phyloP scores from a whole-genome alignment of 2,888 invertebrate genomes.

The Hirtodrosophila cameraria region DNA sequence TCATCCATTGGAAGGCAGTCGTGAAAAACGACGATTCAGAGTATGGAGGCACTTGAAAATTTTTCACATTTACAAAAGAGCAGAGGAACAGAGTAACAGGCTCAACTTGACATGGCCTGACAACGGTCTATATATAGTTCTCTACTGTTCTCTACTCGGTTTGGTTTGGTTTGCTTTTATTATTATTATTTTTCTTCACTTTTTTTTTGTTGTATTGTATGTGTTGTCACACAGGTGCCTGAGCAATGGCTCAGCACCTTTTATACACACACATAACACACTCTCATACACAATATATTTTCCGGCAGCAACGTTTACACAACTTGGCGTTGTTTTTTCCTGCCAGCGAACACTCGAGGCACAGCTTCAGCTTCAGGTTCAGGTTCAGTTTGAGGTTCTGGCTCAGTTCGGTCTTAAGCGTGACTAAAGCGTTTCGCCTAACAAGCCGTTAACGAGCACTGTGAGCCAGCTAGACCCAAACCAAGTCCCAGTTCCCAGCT shows the following conservation, averaged over 20 bases:
- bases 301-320: conserved; percentile 37
- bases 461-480: conserved; percentile 10
- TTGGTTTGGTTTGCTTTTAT: no score
- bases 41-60: conserved; percentile 61
- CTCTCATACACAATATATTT: no score
- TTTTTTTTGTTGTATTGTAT: neutral
- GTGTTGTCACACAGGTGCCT: conserved; percentile 6
- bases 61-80: conserved; percentile 31
- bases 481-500: conserved; percentile 1
- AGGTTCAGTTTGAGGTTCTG: neutral
- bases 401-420: conserved; percentile 52
- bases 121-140: conserved; percentile 1
- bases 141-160: no score
- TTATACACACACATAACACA: no score
- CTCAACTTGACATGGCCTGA: conserved; percentile 18
- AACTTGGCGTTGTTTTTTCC: conserved; percentile 57
- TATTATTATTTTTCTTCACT: neutral
- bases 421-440: conserved; percentile 73
- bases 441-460: conserved; percentile 73
- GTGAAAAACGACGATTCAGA: conserved; percentile 44
- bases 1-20: conserved; percentile 23
- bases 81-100: conserved; percentile 12
- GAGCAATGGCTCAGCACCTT: conserved; percentile 69
- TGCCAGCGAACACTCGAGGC: conserved; percentile 17
- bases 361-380: conserved; percentile 6